phyloP scores from a whole-genome alignment of 2,888 invertebrate genomes.

The Euphydryas editha region DNA sequence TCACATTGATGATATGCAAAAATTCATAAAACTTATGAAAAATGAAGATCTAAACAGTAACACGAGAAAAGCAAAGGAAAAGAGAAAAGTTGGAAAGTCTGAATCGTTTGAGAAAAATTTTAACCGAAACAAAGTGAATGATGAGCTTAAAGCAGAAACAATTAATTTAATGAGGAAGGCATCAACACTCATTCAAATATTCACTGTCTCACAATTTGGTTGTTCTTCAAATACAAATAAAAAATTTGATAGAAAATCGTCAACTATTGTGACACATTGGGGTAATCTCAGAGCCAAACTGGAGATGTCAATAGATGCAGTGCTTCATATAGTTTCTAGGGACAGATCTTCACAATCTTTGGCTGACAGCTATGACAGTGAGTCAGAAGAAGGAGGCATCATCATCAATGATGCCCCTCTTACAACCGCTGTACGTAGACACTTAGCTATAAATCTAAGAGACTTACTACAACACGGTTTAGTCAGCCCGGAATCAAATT shows the following conservation, averaged over 20 bases:
- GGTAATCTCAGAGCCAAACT: slow-evolving; percentile 97
- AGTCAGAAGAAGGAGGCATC: slow-evolving; percentile 83
- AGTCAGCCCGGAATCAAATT: slow-evolving; percentile 84
- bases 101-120: slow-evolving; percentile 70
- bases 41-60: slow-evolving; percentile 84
- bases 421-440: slow-evolving; percentile 94
- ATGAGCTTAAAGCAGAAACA: slow-evolving; percentile 83
- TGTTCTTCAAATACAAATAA: slow-evolving; percentile 89
- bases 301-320: slow-evolving; percentile 93
- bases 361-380: slow-evolving; percentile 85
- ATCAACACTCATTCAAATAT: slow-evolving; percentile 95
- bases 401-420: slow-evolving; percentile 89
- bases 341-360: slow-evolving; percentile 71
- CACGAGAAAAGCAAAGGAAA: slow-evolving; percentile 51
- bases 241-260: slow-evolving; percentile 92
- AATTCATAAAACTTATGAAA: slow-evolving; percentile 98
- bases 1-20: slow-evolving; percentile 98
- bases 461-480: slow-evolving; percentile 98
- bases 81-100: slow-evolving; percentile 60
- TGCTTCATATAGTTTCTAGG: slow-evolving; percentile 84
- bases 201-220: slow-evolving; percentile 96
- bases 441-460: slow-evolving; percentile 94
- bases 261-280: slow-evolving; percentile 95
- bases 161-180: slow-evolving; percentile 93
- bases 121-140: slow-evolving; percentile 66